A percentile compares a stretch with the other conserved stretches of the same genome.
Evolutionary conservation across 2,797 vertebrate species (phyloP).

Genomic region (Sebastes minor): DNA sequence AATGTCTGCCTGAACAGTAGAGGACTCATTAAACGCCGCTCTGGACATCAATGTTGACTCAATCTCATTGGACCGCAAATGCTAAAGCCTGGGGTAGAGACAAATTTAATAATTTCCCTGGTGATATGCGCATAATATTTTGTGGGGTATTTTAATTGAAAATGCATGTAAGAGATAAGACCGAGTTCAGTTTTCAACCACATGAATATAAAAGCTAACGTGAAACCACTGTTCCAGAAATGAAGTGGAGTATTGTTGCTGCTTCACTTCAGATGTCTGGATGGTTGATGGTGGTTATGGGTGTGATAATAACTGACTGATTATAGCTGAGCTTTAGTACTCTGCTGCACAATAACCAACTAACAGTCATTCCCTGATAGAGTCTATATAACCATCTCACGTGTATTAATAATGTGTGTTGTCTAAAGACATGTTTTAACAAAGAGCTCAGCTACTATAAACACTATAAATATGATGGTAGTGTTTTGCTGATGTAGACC

Average conservation of each 20-base stretch:
- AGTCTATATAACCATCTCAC: not conserved
- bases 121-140: slow-evolving; percentile 1
- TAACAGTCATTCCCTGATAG: slow-evolving; percentile 4
- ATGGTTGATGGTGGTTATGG: slow-evolving; percentile 1
- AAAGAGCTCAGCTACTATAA: not conserved
- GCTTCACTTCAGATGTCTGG: slow-evolving; percentile 20
- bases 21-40: slow-evolving; percentile 55
- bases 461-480: not conserved
- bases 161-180: slow-evolving; percentile 21
- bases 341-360: slow-evolving; percentile 6
- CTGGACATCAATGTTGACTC: slow-evolving; percentile 45
- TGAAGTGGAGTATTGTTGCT: not conserved
- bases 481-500: slow-evolving; percentile 5
- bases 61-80: slow-evolving; percentile 13
- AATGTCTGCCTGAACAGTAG: slow-evolving; percentile 65
- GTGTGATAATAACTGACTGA: not conserved
- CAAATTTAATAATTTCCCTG: slow-evolving; percentile 28
- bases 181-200: slow-evolving; percentile 6
- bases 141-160: slow-evolving; percentile 34
- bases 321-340: not conserved
- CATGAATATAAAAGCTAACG: slow-evolving; percentile 14
- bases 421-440: not conserved
- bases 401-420: not conserved
- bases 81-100: not conserved
- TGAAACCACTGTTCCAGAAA: not conserved